phyloP scores from a whole-genome alignment of 2,113 vertebrate species.

The Rallus limicola region DNA sequence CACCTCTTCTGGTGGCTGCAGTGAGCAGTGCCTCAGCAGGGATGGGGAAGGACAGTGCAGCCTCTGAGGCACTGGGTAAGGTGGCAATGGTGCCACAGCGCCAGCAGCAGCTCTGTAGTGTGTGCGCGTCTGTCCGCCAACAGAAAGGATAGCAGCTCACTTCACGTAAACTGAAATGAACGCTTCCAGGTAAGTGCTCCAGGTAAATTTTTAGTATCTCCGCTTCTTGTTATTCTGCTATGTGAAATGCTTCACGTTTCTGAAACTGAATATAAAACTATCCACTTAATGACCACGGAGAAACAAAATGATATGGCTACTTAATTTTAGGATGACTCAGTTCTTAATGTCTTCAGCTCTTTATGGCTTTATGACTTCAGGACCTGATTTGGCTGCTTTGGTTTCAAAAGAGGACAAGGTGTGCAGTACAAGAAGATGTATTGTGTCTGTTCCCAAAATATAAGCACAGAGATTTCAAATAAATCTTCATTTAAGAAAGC shows the following conservation, averaged over 20 bases:
- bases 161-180: neutral
- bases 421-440: neutral
- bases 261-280: neutral
- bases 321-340: neutral
- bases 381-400: neutral
- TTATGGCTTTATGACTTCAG: neutral
- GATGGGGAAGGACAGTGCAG: rapidly evolving
- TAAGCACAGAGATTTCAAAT: neutral
- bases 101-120: neutral
- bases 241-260: neutral
- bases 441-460: neutral
- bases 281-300: neutral
- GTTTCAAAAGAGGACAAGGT: slow-evolving; percentile 10
- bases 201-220: neutral
- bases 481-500: neutral
- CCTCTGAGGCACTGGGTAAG: neutral
- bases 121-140: rapidly evolving
- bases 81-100: neutral
- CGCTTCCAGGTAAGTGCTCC: neutral
- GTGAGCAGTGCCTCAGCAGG: neutral
- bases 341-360: neutral
- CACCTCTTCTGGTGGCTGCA: neutral
- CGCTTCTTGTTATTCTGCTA: neutral
- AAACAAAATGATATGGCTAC: neutral
- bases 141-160: neutral